phyloP scores from a whole-genome alignment of 64 coral and sea anemone genomes.

The Anthopleura sola region DNA sequence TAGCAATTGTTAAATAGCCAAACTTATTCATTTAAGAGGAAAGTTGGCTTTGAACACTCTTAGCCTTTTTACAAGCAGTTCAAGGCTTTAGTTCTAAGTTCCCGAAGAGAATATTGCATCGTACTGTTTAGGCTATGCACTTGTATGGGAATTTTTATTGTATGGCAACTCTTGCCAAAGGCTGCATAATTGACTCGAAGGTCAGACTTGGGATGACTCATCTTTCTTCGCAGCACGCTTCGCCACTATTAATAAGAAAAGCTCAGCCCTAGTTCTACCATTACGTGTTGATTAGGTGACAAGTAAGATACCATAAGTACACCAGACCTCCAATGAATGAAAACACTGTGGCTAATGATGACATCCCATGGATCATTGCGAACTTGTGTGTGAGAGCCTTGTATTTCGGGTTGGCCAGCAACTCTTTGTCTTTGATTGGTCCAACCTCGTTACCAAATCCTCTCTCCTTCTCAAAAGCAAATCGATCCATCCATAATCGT shows the following conservation, averaged over 20 bases:
- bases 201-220: not conserved
- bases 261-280: not conserved
- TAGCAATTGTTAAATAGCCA: too few species aligned
- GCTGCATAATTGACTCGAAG: not conserved
- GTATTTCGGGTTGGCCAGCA: conserved; percentile 60
- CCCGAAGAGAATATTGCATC: not conserved
- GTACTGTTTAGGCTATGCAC: not conserved
- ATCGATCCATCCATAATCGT: conserved; percentile 54
- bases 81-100: not conserved
- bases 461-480: conserved; percentile 63
- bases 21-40: too few species aligned
- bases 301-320: conserved; percentile 75
- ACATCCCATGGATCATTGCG: conserved; percentile 67
- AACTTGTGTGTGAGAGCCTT: conserved; percentile 62
- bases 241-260: not conserved
- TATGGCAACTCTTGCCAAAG: not conserved
- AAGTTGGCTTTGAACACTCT: not conserved
- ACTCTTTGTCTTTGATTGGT: conserved; percentile 60
- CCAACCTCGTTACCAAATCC: conserved; percentile 78
- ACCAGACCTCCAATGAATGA: conserved; percentile 56
- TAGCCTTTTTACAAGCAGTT: not conserved
- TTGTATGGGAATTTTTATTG: not conserved
- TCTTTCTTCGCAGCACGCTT: not conserved
- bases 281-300: conserved; percentile 17
- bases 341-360: conserved; percentile 66